Percentiles rank a stretch among this genome's conserved stretches.
Conservation (phyloP, 2,113 vertebrate genomes). For the Varanus salvator region DNA sequence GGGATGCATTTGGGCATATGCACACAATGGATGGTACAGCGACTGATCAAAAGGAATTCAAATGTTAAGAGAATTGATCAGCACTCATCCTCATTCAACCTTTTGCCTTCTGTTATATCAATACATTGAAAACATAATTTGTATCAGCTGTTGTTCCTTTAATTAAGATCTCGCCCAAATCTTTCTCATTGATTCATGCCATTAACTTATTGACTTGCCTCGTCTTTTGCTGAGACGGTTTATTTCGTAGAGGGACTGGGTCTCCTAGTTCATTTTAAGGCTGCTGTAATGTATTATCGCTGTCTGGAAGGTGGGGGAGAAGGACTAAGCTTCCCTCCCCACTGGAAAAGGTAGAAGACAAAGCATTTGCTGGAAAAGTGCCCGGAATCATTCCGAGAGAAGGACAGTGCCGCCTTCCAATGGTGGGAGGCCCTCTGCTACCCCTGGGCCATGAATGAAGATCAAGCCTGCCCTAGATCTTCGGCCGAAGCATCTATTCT, state of each 20-base stretch:
- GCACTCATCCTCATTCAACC: conserved; percentile 71
- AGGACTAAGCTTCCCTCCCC: background rate
- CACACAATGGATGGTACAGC: background rate
- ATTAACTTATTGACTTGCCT: conserved; percentile 88
- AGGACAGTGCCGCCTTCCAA: background rate
- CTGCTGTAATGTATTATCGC: conserved; percentile 27
- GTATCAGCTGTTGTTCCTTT: conserved; percentile 96
- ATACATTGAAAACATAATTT: conserved; percentile 93
- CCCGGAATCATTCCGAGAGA: background rate
- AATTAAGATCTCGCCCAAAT: conserved; percentile 93
- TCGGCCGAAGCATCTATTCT: background rate
- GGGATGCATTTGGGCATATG: background rate
- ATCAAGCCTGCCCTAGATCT: background rate
- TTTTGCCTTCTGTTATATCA: conserved; percentile 76
- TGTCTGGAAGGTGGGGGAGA: background rate
- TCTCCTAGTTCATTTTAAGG: background rate
- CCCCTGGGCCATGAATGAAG: background rate
- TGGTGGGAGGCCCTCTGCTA: background rate
- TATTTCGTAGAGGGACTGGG: conserved; percentile 68
- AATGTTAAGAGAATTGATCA: conserved; percentile 85
- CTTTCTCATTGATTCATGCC: conserved; percentile 88
- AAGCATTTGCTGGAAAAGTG: background rate
- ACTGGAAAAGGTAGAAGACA: background rate
- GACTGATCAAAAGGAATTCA: conserved; percentile 85
- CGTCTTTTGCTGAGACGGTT: conserved; percentile 81